phyloP scores from a whole-genome alignment of 2,797 vertebrate species.

The Telmatherina bonti region DNA sequence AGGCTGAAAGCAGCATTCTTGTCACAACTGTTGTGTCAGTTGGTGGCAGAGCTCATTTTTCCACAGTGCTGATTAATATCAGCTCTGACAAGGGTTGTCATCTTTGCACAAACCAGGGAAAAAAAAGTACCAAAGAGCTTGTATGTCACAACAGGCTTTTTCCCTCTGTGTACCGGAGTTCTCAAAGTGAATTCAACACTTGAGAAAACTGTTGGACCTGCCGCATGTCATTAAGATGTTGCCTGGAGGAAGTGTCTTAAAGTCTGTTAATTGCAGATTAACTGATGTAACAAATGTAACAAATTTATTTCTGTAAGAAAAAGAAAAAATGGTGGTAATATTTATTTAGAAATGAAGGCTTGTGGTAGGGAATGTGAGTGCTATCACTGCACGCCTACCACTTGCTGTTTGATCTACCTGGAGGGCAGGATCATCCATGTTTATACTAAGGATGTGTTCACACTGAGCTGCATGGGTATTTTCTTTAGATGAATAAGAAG shows the following conservation, averaged over 20 bases:
- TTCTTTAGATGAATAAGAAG: slow-evolving; percentile 49
- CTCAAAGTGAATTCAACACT: slow-evolving; percentile 47
- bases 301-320: slow-evolving; percentile 52
- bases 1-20: slow-evolving; percentile 33
- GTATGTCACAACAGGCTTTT: slow-evolving; percentile 60
- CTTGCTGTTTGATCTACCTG: slow-evolving; percentile 27
- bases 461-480: slow-evolving; percentile 29
- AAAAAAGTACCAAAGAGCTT: slow-evolving; percentile 58
- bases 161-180: slow-evolving; percentile 34
- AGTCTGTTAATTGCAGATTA: slow-evolving; percentile 43
- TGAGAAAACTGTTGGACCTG: slow-evolving; percentile 49
- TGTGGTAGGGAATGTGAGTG: slow-evolving; percentile 3
- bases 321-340: slow-evolving; percentile 47
- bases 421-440: slow-evolving; percentile 55
- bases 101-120: slow-evolving; percentile 51
- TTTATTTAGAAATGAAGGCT: slow-evolving; percentile 43
- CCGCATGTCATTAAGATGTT: slow-evolving; percentile 58
- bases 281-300: slow-evolving; percentile 36
- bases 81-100: slow-evolving; percentile 60
- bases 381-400: slow-evolving; percentile 13
- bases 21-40: slow-evolving; percentile 55
- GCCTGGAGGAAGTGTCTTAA: slow-evolving; percentile 45
- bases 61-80: slow-evolving; percentile 65
- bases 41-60: slow-evolving; percentile 51
- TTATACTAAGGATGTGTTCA: slow-evolving; percentile 68